Conservation (phyloP, 1,140 invertebrate species). For the Zaprionus davidi region DNA sequence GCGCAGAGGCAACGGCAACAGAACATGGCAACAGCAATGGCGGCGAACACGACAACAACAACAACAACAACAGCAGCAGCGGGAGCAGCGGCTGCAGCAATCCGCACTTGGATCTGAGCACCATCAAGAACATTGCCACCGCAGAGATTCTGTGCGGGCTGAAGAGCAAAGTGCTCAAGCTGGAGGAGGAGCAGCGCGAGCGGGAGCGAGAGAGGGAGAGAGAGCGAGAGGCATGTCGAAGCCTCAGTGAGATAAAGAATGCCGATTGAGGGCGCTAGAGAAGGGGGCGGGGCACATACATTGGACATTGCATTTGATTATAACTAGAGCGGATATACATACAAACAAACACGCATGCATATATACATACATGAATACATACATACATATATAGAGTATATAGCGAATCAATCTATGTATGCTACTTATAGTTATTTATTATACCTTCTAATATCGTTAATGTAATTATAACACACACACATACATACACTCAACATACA, state of each 20-base stretch:
- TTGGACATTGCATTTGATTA: slow-evolving; percentile 19
- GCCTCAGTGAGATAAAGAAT: slow-evolving; percentile 75
- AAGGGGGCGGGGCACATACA: slow-evolving; percentile 32
- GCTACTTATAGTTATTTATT: slow-evolving; percentile 82
- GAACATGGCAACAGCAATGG: slow-evolving; percentile 38
- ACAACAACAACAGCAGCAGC: slow-evolving; percentile 53
- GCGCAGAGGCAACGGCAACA: background rate
- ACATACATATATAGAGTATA: slow-evolving; percentile 35
- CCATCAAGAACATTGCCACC: slow-evolving; percentile 80
- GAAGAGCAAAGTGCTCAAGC: slow-evolving; percentile 80
- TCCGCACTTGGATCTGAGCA: slow-evolving; percentile 74
- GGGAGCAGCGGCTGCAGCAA: slow-evolving; percentile 71
- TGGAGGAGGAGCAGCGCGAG: slow-evolving; percentile 76
- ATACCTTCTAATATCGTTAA: slow-evolving; percentile 78
- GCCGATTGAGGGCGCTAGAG: slow-evolving; percentile 61
- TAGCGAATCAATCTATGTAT: slow-evolving; percentile 57
- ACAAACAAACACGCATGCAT: slow-evolving; percentile 9
- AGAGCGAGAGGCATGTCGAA: slow-evolving; percentile 68
- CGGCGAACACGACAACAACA: slow-evolving; percentile 47
- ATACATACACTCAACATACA: background rate
- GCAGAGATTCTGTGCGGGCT: slow-evolving; percentile 78
- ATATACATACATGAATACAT: slow-evolving; percentile 27
- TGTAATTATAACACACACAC: slow-evolving; percentile 64
- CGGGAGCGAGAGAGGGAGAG: slow-evolving; percentile 49
- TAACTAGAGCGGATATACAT: slow-evolving; percentile 9